Evolutionary conservation across 2,888 invertebrate species (phyloP).

Genomic region (Pyrgus malvae): DNA sequence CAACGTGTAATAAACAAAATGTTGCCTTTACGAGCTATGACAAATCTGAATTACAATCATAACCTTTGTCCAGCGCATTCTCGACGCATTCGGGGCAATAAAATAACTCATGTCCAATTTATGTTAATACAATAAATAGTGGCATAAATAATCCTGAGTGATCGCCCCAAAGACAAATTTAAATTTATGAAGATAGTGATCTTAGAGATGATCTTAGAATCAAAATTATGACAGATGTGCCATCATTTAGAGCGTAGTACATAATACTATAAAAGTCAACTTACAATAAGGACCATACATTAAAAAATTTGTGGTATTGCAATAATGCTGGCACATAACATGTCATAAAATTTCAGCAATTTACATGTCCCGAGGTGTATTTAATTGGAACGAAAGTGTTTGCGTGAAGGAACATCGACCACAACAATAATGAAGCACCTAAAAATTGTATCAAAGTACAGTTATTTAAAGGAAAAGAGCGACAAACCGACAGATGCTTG

Average conservation of each 20-base stretch:
- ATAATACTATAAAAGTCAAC: neutral
- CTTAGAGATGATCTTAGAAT: slow-evolving; percentile 19
- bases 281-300: neutral
- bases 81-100: slow-evolving; percentile 71
- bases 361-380: slow-evolving; percentile 52
- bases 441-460: slow-evolving; percentile 69
- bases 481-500: slow-evolving; percentile 79
- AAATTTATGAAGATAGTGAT: slow-evolving; percentile 66
- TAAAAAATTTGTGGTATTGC: neutral
- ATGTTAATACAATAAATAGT: slow-evolving; percentile 82
- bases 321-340: neutral
- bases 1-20: slow-evolving; percentile 54
- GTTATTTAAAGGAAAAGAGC: slow-evolving; percentile 71
- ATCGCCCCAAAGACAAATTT: slow-evolving; percentile 69
- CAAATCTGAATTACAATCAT: slow-evolving; percentile 76
- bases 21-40: slow-evolving; percentile 73
- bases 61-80: slow-evolving; percentile 72
- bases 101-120: slow-evolving; percentile 82
- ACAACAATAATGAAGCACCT: slow-evolving; percentile 63
- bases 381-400: slow-evolving; percentile 57
- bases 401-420: slow-evolving; percentile 58
- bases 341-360: slow-evolving; percentile 37
- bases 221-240: slow-evolving; percentile 9
- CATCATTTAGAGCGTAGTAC: neutral
- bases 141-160: slow-evolving; percentile 72